Conservation (phyloP, 2,113 vertebrate genomes). For the Corythoichthys haematopterus region DNA sequence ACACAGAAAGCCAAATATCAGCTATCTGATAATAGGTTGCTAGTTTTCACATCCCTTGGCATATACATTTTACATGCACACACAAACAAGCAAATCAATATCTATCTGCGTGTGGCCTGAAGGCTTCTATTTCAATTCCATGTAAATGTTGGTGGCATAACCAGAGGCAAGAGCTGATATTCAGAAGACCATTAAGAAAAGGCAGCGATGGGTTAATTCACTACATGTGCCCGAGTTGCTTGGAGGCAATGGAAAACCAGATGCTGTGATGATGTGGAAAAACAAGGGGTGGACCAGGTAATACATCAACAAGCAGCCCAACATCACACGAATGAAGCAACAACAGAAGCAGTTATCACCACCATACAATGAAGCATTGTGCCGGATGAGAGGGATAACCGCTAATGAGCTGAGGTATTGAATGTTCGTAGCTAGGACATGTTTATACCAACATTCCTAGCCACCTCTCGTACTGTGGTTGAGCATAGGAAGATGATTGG, state of each 20-base stretch:
- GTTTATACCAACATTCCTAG: too few relatives aligned
- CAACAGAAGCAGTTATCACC: too few relatives aligned
- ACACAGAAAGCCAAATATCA: slow-evolving; percentile 11
- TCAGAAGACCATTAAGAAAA: slow-evolving; percentile 70
- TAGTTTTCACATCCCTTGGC: slow-evolving; percentile 23
- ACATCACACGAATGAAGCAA: too few relatives aligned
- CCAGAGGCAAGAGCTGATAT: slow-evolving; percentile 65
- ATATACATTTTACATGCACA: slow-evolving; percentile 18
- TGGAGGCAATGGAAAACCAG: slow-evolving; percentile 25
- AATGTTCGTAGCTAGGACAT: too few relatives aligned
- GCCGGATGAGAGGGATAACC: too few relatives aligned
- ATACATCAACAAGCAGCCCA: too few relatives aligned
- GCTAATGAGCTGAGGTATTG: too few relatives aligned
- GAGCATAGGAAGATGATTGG: too few relatives aligned
- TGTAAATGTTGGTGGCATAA: slow-evolving; percentile 63
- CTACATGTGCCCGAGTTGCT: slow-evolving; percentile 38
- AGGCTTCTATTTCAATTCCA: slow-evolving; percentile 54
- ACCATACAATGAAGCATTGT: too few relatives aligned
- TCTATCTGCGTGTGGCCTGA: slow-evolving; percentile 38
- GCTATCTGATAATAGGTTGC: slow-evolving; percentile 6
- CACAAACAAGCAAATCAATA: slow-evolving; percentile 50
- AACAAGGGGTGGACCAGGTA: neutral
- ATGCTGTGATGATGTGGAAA: slow-evolving; percentile 15
- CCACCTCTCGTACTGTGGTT: too few relatives aligned
- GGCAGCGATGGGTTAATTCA: slow-evolving; percentile 65